Evolutionary conservation across 2,888 invertebrate genomes (phyloP).

Genomic region (Slavum lentiscoides): DNA sequence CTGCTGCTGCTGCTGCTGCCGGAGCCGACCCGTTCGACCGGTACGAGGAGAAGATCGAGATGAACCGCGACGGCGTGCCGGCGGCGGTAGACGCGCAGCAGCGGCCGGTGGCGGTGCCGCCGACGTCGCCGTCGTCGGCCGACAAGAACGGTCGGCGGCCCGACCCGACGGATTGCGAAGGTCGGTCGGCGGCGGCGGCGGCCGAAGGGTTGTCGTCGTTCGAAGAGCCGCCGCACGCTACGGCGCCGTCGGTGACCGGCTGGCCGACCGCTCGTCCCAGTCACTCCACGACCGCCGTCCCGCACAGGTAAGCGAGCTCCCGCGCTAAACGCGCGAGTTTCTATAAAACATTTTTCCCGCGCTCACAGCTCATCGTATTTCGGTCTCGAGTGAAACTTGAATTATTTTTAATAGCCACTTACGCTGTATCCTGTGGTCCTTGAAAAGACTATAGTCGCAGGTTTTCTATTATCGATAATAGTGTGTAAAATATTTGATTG

Average conservation of each 20-base stretch:
- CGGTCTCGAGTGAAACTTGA: too few species aligned
- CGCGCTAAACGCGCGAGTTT: too few species aligned
- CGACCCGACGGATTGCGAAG: not conserved
- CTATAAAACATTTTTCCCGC: too few species aligned
- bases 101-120: not conserved
- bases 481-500: too few species aligned
- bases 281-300: conserved; percentile 18
- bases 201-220: too few species aligned
- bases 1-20: conserved; percentile 60
- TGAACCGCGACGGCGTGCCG: conserved; percentile 63
- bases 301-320: not conserved
- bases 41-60: conserved; percentile 81
- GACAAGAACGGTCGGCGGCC: not conserved
- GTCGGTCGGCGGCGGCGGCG: too few species aligned
- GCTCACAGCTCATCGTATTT: too few species aligned
- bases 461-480: too few species aligned
- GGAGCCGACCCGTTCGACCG: conserved; percentile 62
- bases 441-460: too few species aligned
- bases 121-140: not conserved
- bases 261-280: conserved; percentile 40
- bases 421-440: too few species aligned
- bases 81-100: not conserved
- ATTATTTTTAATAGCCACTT: too few species aligned
- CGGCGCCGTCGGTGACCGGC: conserved; percentile 5
- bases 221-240: too few species aligned